phyloP scores from a whole-genome alignment of 2,797 vertebrate genomes.

The Chanos chanos region DNA sequence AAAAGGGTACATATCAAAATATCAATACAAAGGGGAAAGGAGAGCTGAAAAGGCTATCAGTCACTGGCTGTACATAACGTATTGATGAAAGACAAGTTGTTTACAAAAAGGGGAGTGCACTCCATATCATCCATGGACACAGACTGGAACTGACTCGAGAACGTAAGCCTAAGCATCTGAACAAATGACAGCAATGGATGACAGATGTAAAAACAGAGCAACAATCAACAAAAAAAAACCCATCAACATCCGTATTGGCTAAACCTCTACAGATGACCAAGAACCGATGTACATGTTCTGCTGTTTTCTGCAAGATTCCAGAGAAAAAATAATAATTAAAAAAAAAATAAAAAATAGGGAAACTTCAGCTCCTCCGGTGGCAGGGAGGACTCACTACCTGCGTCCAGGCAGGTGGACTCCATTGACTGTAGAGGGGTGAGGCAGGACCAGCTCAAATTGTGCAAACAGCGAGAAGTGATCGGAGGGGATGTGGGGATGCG shows the following conservation, averaged over 20 bases:
- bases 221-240: constrained; percentile 48
- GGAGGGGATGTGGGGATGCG: constrained; percentile 94
- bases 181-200: no score
- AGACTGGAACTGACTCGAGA: no score
- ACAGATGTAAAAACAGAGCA: no score
- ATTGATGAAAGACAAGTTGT: no score
- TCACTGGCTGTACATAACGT: no score
- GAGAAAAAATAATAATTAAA: constrained; percentile 15
- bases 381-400: constrained; percentile 83
- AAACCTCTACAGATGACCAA: not conserved
- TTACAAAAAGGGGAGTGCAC: no score
- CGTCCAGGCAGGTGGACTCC: constrained; percentile 92
- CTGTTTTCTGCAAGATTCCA: constrained; percentile 40
- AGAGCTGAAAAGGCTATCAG: no score
- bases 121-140: no score
- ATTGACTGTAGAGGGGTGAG: constrained; percentile 86
- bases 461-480: constrained; percentile 99
- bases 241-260: constrained; percentile 51
- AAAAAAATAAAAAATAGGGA: constrained; percentile 19
- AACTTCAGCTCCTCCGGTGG: constrained; percentile 59
- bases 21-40: no score
- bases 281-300: constrained; percentile 34
- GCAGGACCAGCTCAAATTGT: constrained; percentile 97
- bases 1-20: no score
- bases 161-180: no score